Evolutionary conservation across 2,797 vertebrate species (phyloP), one percentile per base, ranked within the genome.

Genomic region (Sitta carolinensis): DNA sequence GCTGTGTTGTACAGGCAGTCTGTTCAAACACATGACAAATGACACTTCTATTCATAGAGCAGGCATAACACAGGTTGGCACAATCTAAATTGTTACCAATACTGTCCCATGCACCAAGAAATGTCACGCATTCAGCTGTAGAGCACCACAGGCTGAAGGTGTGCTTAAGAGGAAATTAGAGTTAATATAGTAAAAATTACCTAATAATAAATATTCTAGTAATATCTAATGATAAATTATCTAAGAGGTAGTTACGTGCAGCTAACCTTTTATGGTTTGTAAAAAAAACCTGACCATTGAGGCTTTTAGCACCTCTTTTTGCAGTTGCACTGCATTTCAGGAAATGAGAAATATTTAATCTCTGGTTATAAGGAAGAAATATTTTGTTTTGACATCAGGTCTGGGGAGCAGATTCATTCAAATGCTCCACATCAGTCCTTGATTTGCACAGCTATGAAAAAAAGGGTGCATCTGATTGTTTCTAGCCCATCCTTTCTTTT

Each of bases 11-110:
- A 86, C 59, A 78, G 74, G 42, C 73, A 84, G 58, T 23, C 70
- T 75, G 88, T 55, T 88, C 82, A 79, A 84, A 61, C 11, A 12
- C 38, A 52, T 76, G 85, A 94, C 55, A 94, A 95, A 95, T 34
- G 66, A 68, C 76, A 57, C 69, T 76, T 84, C 58, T 93, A 76
- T 91, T 96, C 89, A 73, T 36, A 91, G 69, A 69, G 59, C 48
- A 88, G 58, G 43, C 27, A 40, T 47, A 83, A 32, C 45, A 51
- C 27, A 59, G 66, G 87, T 69, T 96, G 66, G 55, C 48, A 61
- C 52, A 27, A 43, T 5, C 27, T 50, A 67, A 87, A 61, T 76
- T 76, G 38, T 88, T 73, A 69, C 73, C 66, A 32, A 6, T n/a
- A 16, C 20, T 51, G 67, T 59, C 73, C 79, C 45, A 43, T 48